A percentile compares a stretch with the other conserved stretches of the same genome.
phyloP scores from a whole-genome alignment of 2,113 vertebrate species.

The Rhipidura dahli region DNA sequence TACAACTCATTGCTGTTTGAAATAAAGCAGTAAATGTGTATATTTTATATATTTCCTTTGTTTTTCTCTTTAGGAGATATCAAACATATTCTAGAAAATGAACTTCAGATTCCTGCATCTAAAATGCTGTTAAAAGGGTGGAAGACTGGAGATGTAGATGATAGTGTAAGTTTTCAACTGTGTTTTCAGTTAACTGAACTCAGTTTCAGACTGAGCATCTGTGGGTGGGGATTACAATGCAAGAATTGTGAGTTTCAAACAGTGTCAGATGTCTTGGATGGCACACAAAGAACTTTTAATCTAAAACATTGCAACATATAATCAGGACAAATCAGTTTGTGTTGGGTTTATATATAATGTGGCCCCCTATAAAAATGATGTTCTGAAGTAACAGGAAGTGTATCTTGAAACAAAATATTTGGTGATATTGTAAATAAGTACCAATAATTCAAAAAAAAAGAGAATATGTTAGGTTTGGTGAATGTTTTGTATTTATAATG shows the following conservation, averaged over 20 bases:
- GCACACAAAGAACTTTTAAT: not conserved
- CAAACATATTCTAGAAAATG: constrained; percentile 93
- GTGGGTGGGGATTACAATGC: not conserved
- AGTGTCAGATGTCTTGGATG: not conserved
- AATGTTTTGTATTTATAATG: not conserved
- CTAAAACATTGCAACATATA: not conserved
- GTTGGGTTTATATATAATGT: not conserved
- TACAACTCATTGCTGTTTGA: not conserved
- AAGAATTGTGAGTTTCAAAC: not conserved
- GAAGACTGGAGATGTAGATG: constrained; percentile 95
- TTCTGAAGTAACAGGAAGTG: not conserved
- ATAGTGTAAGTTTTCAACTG: constrained; percentile 86
- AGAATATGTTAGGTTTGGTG: not conserved
- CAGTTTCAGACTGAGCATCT: not conserved
- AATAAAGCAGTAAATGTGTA: not conserved
- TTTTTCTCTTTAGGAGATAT: constrained; percentile 84
- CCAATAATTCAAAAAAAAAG: not conserved
- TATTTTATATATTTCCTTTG: not conserved
- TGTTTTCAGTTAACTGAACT: constrained; percentile 37
- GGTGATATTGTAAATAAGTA: not conserved
- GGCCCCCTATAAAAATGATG: not conserved
- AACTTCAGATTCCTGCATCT: constrained; percentile 90
- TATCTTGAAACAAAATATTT: not conserved
- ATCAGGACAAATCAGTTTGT: not conserved
- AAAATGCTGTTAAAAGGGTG: constrained; percentile 99